Percentiles rank a stretch among this genome's conserved stretches.
Evolutionary conservation across 2,113 vertebrate genomes (phyloP).

Genomic region (Zosterops japonicus): DNA sequence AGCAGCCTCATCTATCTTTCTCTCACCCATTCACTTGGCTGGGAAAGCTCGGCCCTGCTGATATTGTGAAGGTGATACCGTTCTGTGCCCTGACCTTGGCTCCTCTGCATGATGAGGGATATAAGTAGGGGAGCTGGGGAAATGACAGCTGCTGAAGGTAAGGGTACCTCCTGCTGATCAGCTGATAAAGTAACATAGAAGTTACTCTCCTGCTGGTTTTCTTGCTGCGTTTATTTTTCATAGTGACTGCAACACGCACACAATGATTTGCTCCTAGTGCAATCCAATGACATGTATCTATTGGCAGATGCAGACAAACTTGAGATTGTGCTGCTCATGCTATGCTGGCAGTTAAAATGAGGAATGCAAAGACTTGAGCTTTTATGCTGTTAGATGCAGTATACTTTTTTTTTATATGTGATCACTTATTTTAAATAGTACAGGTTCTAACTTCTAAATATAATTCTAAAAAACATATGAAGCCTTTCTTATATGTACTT

Average conservation of each 20-base stretch:
- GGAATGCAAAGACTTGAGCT: neutral
- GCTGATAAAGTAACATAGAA: neutral
- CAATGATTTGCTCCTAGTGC: neutral
- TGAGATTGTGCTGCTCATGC: neutral
- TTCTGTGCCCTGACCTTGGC: conserved; percentile 27
- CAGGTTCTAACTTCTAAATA: neutral
- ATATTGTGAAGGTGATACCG: neutral
- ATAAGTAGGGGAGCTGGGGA: neutral
- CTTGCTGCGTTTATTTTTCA: neutral
- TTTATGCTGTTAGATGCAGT: neutral
- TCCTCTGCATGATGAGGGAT: neutral
- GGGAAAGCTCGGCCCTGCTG: neutral
- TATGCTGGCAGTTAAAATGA: neutral
- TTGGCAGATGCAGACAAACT: neutral
- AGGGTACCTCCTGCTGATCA: neutral
- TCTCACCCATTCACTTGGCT: neutral
- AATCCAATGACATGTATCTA: neutral
- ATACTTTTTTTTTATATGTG: neutral
- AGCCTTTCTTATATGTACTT: neutral
- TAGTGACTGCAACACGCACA: neutral
- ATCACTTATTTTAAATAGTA: neutral
- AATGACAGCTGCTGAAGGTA: neutral
- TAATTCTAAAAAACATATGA: neutral
- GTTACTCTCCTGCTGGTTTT: neutral
- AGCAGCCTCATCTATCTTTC: conserved; percentile 40